Percentiles rank a stretch among this genome's conserved stretches.
phyloP scores from a whole-genome alignment of 2,113 vertebrate genomes.

The Acrocephalus kingi region DNA sequence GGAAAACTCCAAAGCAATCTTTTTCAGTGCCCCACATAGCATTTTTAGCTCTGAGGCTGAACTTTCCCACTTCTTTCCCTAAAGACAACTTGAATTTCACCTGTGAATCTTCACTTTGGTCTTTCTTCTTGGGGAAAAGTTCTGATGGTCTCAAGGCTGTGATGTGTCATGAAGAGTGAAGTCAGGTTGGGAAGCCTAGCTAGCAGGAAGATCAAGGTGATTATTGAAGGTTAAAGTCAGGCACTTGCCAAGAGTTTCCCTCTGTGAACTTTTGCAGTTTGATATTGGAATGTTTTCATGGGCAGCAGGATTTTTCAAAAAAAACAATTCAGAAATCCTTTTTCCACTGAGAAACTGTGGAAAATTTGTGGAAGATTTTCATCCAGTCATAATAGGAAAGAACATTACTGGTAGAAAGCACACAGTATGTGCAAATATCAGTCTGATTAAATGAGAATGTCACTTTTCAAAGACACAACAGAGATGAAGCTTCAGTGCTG shows the following conservation, averaged over 20 bases:
- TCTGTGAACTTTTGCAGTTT: neutral
- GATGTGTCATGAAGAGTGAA: neutral
- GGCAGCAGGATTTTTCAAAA: neutral
- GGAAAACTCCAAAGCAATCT: neutral
- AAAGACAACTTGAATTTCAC: neutral
- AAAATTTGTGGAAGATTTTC: neutral
- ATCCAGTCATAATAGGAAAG: neutral
- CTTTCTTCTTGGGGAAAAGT: neutral
- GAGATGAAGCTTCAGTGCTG: neutral
- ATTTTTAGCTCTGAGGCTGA: neutral
- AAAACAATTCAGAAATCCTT: neutral
- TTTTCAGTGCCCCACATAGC: neutral
- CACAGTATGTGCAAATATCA: neutral
- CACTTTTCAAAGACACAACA: neutral
- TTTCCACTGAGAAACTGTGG: neutral
- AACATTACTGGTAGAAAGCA: neutral
- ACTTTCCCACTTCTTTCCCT: neutral
- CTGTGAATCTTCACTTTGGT: neutral
- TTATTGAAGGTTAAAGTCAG: neutral
- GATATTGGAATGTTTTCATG: neutral
- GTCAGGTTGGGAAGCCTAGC: neutral
- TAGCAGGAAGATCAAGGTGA: neutral
- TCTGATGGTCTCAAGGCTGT: neutral
- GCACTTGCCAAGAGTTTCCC: neutral
- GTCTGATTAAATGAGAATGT: neutral